These are phyloP conservation scores for Sturmia bella DNA, from an alignment of 2,888 invertebrate genomes.

Conservation along the genomic window DNA sequence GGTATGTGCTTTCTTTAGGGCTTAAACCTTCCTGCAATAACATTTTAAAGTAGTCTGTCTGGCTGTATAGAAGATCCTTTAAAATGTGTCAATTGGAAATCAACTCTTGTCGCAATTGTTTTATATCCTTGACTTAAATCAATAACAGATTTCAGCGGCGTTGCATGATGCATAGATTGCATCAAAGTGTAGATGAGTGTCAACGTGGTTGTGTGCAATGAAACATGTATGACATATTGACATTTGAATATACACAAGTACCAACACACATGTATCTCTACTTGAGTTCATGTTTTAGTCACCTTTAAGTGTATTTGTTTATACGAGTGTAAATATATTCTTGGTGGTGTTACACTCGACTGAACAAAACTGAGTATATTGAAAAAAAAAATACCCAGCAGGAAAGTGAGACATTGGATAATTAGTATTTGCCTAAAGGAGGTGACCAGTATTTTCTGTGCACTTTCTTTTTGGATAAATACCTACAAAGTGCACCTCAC, in stretches of 20 bases:
- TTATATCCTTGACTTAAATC: constrained; percentile 29
- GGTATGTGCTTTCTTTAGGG: too few relatives aligned
- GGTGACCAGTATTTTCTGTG: too few relatives aligned
- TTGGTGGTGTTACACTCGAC: constrained; percentile 12
- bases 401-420: too few relatives aligned
- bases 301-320: constrained; percentile 20
- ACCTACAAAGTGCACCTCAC: too few relatives aligned
- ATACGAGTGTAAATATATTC: constrained; percentile 32
- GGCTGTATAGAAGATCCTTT: neutral
- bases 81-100: constrained; percentile 26
- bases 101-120: constrained; percentile 22
- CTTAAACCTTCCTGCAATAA: too few relatives aligned
- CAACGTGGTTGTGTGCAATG: neutral
- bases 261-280: neutral
- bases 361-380: constrained; percentile 4
- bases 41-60: too few relatives aligned
- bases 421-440: too few relatives aligned
- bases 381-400: too few relatives aligned
- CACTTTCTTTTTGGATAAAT: too few relatives aligned
- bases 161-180: constrained; percentile 20
- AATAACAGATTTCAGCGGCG: constrained; percentile 9
- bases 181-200: neutral
- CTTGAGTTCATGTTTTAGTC: neutral
- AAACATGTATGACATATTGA: constrained; percentile 40
- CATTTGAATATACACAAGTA: constrained; percentile 30